Conservation (phyloP, 1,140 invertebrate species). For the Arion vulgaris region DNA sequence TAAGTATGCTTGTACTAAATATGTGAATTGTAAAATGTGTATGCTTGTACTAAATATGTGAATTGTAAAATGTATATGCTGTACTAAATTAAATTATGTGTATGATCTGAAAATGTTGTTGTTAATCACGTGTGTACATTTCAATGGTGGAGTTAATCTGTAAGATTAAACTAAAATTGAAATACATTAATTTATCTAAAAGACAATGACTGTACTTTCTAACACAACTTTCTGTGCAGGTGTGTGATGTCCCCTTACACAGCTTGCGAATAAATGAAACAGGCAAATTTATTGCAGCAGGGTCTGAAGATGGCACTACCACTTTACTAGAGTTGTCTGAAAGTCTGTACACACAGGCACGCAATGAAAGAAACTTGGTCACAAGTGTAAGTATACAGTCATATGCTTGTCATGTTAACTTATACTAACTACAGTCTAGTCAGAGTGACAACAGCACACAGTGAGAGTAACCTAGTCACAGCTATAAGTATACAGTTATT, state of each 20-base stretch:
- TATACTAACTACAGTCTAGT: too few species aligned
- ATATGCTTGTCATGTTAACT: not conserved
- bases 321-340: constrained; percentile 90
- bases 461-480: constrained; percentile 89
- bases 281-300: constrained; percentile 86
- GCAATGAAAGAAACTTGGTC: constrained; percentile 89
- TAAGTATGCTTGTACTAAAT: too few species aligned
- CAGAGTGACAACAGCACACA: constrained; percentile 80
- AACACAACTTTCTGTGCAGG: constrained; percentile 73
- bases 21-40: too few species aligned
- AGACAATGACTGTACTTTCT: too few species aligned
- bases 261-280: constrained; percentile 78
- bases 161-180: too few species aligned
- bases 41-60: too few species aligned
- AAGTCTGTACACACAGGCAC: constrained; percentile 83
- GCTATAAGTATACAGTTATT: constrained; percentile 78
- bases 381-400: constrained; percentile 81
- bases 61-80: too few species aligned
- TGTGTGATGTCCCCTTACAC: constrained; percentile 80
- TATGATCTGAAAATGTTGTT: too few species aligned
- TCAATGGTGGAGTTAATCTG: too few species aligned
- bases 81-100: too few species aligned
- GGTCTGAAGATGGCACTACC: constrained; percentile 86
- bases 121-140: too few species aligned
- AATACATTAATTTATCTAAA: too few species aligned